Base-by-base conservation (phyloP, 2,888 invertebrate genomes). In the Diarsia brunnea region DNA sequence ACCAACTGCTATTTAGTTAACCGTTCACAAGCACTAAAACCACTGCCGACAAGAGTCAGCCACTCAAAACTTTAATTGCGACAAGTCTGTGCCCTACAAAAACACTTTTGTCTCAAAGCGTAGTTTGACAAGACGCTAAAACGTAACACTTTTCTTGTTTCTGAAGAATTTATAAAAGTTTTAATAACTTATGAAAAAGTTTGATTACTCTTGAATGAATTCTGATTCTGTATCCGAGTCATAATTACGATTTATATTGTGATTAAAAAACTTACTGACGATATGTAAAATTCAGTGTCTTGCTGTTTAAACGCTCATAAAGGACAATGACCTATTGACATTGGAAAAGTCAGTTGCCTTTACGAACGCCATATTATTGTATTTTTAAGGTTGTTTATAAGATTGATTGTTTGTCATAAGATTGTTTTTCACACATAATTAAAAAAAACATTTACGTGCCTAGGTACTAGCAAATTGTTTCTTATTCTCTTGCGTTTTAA, bases 261-360 rank as follows among this genome's bases (percentile, higher is more conserved):
- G 51, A 47, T 63, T 72, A 16, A 31, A 63, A 63, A 38, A 43
- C 14, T 21, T 21, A 27, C 1, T 14, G 31, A 67, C 16, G 73
- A 58, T 51, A 14, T 27, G 12, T 31, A 12, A 60, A 31, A 45
- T 61, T n/a, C 19, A 60, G 19, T 47, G 45, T 69, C 74, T 67
- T 73, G 12, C 49, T 61, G 24, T 75, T 75, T 71, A 24, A n/a
- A 38, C 24, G 19, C 51, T 70, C 43, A 0, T 60, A 58, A n/a
- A 63, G 61, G 24, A 38, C 64, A 27, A 47, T 73, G 71, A 71
- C 76, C 55, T 71, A 58, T 8, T 61, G 74, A 78, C 69, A 69
- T 84, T 84, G 66, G 51, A 67, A 69, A 71, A 60, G 38, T 66
- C 71, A 53, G 49, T 69, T 66, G 47, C 38, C 38, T 63, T n/a